Conservation (phyloP, 2,888 invertebrate species). For the Cabera pusaria region DNA sequence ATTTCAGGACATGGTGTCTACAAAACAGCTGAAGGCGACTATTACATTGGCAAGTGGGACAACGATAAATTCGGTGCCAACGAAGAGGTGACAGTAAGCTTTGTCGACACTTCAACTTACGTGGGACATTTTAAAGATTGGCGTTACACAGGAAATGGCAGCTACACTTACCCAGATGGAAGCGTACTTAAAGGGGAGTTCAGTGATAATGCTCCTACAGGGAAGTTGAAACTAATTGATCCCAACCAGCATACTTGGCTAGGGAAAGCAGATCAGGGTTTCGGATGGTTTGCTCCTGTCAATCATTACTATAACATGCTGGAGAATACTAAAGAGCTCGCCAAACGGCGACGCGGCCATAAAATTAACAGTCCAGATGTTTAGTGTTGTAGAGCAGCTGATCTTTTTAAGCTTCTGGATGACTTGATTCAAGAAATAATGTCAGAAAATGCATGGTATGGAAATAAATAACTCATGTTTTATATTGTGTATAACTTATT, state of each 20-base stretch:
- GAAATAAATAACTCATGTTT: too few species aligned
- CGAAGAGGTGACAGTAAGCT: slow-evolving; percentile 60
- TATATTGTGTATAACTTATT: too few species aligned
- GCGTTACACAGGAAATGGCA: slow-evolving; percentile 72
- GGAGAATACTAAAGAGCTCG: slow-evolving; percentile 43
- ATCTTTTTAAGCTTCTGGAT: too few species aligned
- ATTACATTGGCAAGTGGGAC: slow-evolving; percentile 82
- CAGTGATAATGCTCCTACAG: slow-evolving; percentile 74
- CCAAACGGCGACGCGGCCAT: slow-evolving; percentile 23
- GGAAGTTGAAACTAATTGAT: slow-evolving; percentile 68
- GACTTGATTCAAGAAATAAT: too few species aligned
- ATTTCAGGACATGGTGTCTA: slow-evolving; percentile 79
- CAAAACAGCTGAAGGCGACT: slow-evolving; percentile 82
- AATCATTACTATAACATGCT: slow-evolving; percentile 69
- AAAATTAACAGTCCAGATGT: too few species aligned
- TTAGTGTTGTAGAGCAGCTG: too few species aligned
- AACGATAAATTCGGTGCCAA: slow-evolving; percentile 70
- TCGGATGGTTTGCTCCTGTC: slow-evolving; percentile 63
- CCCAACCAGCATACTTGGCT: slow-evolving; percentile 80
- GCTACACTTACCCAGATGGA: slow-evolving; percentile 77
- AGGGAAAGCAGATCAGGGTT: slow-evolving; percentile 66
- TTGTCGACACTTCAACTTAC: slow-evolving; percentile 73
- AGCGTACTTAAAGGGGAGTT: slow-evolving; percentile 74
- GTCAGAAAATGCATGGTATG: too few species aligned
- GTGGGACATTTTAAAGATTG: slow-evolving; percentile 75